Evolutionary conservation across 92 coral and sea anemone species (phyloP), one percentile per base, ranked within the genome.

Genomic region (Parazoanthus darwini): DNA sequence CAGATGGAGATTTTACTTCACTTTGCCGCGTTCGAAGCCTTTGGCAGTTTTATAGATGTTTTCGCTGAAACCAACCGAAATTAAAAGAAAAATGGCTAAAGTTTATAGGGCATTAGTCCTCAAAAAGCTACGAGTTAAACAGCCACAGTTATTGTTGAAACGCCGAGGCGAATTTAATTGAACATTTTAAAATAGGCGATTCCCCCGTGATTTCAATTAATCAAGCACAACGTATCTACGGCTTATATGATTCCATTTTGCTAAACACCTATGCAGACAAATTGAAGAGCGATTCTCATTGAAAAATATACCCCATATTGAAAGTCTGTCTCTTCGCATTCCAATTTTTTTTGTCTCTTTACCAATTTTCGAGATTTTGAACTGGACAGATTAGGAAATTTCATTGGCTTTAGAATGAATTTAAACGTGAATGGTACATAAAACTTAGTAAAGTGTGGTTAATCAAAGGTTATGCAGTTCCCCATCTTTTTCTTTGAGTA

Each of bases 131-230:
- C 56, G 65, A 71, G 78, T 84, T 84, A 84, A 84, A 84, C 87
- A 84, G 87, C 44, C 71, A 35, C 67, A 22, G 33, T 72, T 48
- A 84, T 84, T 84, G 35, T 46, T 48, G 77, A 71, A 66, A 26
- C 87, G 33, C 87, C 66, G 43, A 46, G 59, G 46, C 48, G 79
- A 70, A 71, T 50, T 84, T 84, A 84, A 84, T 84, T 84, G 68
- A 84, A 84, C 79, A 84, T 84, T 68, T 51, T 54, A 72, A 84
- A 84, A 35, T 38, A 84, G 66, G 26, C 37, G 23, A 46, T 84
- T 59, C 22, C 87, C 87, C 77, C 51, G 59, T 70, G 76, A 46
- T 42, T 70, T 44, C 66, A 26, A 70, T 83, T 38, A 83, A 67
- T 13, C 76, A 83, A 67, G 76, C 23, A 43, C 42, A 83, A 70